Evolutionary conservation across 2,888 invertebrate genomes (phyloP).

Genomic region (Leucophenga montana): DNA sequence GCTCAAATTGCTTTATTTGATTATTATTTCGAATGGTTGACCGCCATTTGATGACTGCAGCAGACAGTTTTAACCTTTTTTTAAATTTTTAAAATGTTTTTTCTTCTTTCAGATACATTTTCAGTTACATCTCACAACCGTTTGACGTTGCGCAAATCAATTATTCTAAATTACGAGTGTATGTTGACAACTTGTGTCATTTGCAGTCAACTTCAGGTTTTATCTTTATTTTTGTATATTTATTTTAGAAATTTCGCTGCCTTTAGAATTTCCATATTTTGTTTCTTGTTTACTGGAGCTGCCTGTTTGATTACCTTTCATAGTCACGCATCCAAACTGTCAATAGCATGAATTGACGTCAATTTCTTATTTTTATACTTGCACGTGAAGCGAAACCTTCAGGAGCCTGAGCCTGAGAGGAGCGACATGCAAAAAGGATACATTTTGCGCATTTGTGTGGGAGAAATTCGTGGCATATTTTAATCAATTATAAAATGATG

Average conservation of each 20-base stretch:
- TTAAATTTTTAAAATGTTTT: conserved; percentile 30
- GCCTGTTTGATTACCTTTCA: background rate
- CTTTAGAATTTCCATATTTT: background rate
- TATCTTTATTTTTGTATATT: background rate
- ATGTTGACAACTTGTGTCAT: conserved; percentile 61
- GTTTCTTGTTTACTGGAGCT: too few relatives aligned
- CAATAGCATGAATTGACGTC: conserved; percentile 43
- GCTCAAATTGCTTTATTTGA: conserved; percentile 43
- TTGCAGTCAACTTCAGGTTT: conserved; percentile 51
- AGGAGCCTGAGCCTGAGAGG: conserved; percentile 21
- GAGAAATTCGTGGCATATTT: too few relatives aligned
- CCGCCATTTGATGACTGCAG: conserved; percentile 30
- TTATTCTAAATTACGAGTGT: conserved; percentile 60
- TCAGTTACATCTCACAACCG: too few relatives aligned
- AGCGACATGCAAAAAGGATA: conserved; percentile 37
- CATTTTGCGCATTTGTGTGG: too few relatives aligned
- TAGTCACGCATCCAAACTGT: conserved; percentile 44
- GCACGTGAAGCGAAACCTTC: background rate
- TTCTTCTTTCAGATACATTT: conserved; percentile 29
- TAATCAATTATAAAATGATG: too few relatives aligned
- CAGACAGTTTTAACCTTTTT: conserved; percentile 40
- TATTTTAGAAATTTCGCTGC: background rate
- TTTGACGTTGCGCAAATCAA: conserved; percentile 54
- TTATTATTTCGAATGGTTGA: conserved; percentile 6
- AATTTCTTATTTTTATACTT: background rate